Percentiles rank a stretch among this genome's conserved stretches.
These are phyloP conservation scores for Eupithecia subumbrata DNA, from an alignment of 2,888 invertebrate genomes.

Conservation along the genomic window DNA sequence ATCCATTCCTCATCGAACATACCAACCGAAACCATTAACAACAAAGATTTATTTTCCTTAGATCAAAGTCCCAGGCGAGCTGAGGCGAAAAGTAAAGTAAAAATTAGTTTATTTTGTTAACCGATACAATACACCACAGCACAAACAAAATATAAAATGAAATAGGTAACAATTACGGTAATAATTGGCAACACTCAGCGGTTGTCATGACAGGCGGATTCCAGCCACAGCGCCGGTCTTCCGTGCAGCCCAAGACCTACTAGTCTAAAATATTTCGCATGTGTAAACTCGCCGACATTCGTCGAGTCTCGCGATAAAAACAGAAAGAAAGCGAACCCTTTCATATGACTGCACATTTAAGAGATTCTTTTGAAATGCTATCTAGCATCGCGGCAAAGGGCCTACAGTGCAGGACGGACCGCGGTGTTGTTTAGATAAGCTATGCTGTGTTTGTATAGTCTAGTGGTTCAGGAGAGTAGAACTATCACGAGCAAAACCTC, in stretches of 20 bases:
- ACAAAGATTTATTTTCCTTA: neutral
- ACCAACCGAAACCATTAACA: neutral
- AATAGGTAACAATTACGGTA: no score
- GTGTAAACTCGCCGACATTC: slow-evolving; percentile 17
- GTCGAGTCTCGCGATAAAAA: slow-evolving; percentile 44
- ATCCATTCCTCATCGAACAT: neutral
- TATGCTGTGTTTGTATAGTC: neutral
- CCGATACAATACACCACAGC: no score
- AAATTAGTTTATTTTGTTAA: no score
- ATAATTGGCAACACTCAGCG: no score
- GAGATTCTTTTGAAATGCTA: slow-evolving; percentile 45
- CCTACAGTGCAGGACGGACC: slow-evolving; percentile 22
- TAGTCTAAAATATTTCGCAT: neutral
- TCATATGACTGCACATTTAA: slow-evolving; percentile 46
- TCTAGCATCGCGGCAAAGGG: slow-evolving; percentile 43
- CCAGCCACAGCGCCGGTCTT: no score
- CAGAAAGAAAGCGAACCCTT: slow-evolving; percentile 46
- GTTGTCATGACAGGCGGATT: no score
- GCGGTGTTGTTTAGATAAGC: slow-evolving; percentile 5
- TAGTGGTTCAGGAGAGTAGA: neutral
- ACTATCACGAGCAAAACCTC: neutral
- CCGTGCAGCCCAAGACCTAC: no score
- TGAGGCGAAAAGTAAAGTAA: no score
- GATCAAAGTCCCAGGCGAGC: no score
- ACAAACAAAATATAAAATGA: no score